Base-by-base conservation (phyloP, 1,140 invertebrate species). In the Eupristina koningsbergeri region DNA sequence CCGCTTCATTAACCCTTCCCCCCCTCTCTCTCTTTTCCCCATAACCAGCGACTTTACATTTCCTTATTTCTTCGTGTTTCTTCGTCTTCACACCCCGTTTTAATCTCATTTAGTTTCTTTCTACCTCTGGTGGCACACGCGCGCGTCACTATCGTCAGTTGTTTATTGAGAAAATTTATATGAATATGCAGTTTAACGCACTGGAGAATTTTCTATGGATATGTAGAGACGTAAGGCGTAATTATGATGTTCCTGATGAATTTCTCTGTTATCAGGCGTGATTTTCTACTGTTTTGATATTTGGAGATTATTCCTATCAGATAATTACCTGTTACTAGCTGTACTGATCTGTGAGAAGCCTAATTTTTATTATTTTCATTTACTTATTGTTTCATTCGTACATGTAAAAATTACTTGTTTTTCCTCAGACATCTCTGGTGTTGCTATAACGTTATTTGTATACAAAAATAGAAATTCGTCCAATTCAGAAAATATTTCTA, bases 201-300 rank as follows among this genome's bases (percentile, higher is more conserved):
- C 45, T 41, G n/a, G 76, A 84, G 82, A 84, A 84, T 84, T 84
- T 84, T 84, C 82, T 80, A 84, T 80, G 29, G 22, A 76, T 77
- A 26, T 26, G 19, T 58, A 58, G 5, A 58, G 5, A 26, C 6
- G 15, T n/a, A 26, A n/a, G 22, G 36, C 67, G 67, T 19, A 58
- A 58, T 58, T 41, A 7, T 9, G 9, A 39, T 36, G 0, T 41
- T 71, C 0, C 5, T 41, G 36, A 71, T 39, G 17, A 7, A 8
- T 39, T 67, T 36, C 22, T 67, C 6, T 36, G 11, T 71, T 71
- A 71, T 41, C 22, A 36, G 29, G 15, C 5, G 15, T 67, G 64
- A 67, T 67, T 67, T 39, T 11, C 1, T 67, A 67, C 64, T 67
- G 64, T 67, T 67, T 31, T 7, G 22, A 6, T 19, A 36, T 31